Base-by-base conservation (phyloP, 2,797 vertebrate genomes). In the Micropoecilia bifurca region DNA sequence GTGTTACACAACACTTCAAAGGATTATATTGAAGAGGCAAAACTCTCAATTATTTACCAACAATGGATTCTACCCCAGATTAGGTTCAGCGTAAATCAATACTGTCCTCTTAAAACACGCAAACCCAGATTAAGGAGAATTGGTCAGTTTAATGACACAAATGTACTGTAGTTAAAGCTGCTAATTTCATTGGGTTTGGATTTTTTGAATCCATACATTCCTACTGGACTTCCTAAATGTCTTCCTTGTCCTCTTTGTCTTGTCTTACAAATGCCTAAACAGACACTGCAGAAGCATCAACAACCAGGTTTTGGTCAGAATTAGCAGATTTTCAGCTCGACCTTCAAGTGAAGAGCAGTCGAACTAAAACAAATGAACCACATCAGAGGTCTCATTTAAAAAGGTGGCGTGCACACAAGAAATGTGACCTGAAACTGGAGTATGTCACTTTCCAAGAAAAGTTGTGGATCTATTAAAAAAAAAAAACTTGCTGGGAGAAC, bases 1-100 rank as follows among this genome's bases (percentile, higher is more conserved):
- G 59, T 1, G 1, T 80, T 50, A 41, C 10, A 61, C 53, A 47
- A 78, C 8, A 59, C n/a, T 25, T 69, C 59, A 71, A 76, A 45
- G 28, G 43, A 77, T 50, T 53, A 73, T 83, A 22, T 33, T 53
- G 33, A 41, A 61, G 13, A 71, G 25, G 45, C 3, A 71, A 45
- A 6, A 46, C 43, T n/a, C n/a, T 43, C 18, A 46, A 16, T 28
- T 71, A 46, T 45, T n/a, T 46, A 39, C 25, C 1, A 59, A n/a
- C 0, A 55, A 45, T 6, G 18, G n/a, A 55, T 13, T 10, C 3
- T 73, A 36, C 36, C 25, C 30, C 33, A n/a, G 39, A 6, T 45
- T 45, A 71, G 41, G 41, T 71, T 43, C 41, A 71, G 25, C 16
- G 39, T 43, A 69, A 71, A 71, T 71, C 25, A 3, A 43, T 43